A percentile compares a stretch with the other conserved stretches of the same genome.
phyloP scores from a whole-genome alignment of 2,113 vertebrate genomes.

The Gallinago paraguaiae region DNA sequence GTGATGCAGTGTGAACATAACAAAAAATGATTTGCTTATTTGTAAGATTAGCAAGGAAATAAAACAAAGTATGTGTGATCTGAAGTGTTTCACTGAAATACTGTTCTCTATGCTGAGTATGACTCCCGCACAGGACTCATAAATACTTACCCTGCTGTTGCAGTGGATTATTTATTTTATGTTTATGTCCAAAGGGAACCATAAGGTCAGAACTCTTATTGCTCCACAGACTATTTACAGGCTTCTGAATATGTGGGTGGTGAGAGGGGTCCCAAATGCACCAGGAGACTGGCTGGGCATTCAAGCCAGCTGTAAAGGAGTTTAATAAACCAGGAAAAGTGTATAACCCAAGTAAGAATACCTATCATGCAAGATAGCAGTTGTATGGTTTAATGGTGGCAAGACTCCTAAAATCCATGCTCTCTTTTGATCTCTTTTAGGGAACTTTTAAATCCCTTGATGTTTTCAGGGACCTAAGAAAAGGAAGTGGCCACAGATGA shows the following conservation, averaged over 20 bases:
- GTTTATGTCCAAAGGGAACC: background rate
- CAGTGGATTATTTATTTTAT: constrained; percentile 9
- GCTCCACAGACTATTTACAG: constrained; percentile 21
- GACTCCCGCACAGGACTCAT: background rate
- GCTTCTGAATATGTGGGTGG: constrained; percentile 1
- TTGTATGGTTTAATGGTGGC: background rate
- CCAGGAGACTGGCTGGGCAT: background rate
- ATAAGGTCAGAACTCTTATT: constrained; percentile 1
- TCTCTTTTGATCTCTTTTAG: background rate
- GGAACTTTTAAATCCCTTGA: background rate
- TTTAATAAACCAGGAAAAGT: background rate
- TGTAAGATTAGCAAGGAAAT: constrained; percentile 4
- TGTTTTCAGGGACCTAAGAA: background rate
- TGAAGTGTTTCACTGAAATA: constrained; percentile 41
- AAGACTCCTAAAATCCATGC: background rate
- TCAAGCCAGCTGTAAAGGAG: background rate
- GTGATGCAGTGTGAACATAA: background rate
- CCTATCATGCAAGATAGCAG: background rate
- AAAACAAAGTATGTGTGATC: background rate
- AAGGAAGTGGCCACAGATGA: background rate
- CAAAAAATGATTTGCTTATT: background rate
- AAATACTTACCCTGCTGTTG: constrained; percentile 11
- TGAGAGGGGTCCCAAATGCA: background rate
- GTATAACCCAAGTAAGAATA: background rate
- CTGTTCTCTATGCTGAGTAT: background rate